phyloP scores from a whole-genome alignment of 2,888 invertebrate species.

The Petrophora chlorosata region DNA sequence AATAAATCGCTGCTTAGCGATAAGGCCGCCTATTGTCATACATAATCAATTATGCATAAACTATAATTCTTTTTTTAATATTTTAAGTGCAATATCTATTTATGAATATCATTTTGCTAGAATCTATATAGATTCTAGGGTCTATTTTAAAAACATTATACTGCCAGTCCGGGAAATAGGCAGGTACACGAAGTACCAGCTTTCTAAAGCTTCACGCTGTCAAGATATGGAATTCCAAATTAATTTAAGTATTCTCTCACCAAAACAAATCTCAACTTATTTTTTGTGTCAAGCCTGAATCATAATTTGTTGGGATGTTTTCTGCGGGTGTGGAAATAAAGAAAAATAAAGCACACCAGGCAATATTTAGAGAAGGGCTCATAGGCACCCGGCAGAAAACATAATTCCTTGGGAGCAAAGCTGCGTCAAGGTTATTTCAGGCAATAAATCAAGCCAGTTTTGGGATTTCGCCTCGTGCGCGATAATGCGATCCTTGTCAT shows the following conservation, averaged over 20 bases:
- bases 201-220: constrained; percentile 3
- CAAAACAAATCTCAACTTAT: constrained; percentile 22
- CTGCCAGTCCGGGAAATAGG: too few species aligned
- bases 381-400: constrained; percentile 46
- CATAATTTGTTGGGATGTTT: constrained; percentile 27
- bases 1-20: too few species aligned
- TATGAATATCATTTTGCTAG: too few species aligned
- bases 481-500: constrained; percentile 68
- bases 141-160: too few species aligned
- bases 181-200: not conserved
- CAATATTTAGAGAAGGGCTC: constrained; percentile 34
- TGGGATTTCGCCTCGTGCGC: constrained; percentile 59
- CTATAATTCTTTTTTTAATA: too few species aligned
- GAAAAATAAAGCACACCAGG: constrained; percentile 29
- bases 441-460: constrained; percentile 67
- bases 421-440: constrained; percentile 58
- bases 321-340: constrained; percentile 27
- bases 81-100: too few species aligned
- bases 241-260: constrained; percentile 19
- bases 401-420: constrained; percentile 49
- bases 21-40: too few species aligned
- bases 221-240: constrained; percentile 15
- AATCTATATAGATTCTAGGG: too few species aligned
- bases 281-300: constrained; percentile 26
- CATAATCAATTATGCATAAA: too few species aligned